Percentiles rank a stretch among this genome's conserved stretches.
These are phyloP conservation scores for Channa striata DNA, from an alignment of 2,797 vertebrate species.

Conservation along the genomic window DNA sequence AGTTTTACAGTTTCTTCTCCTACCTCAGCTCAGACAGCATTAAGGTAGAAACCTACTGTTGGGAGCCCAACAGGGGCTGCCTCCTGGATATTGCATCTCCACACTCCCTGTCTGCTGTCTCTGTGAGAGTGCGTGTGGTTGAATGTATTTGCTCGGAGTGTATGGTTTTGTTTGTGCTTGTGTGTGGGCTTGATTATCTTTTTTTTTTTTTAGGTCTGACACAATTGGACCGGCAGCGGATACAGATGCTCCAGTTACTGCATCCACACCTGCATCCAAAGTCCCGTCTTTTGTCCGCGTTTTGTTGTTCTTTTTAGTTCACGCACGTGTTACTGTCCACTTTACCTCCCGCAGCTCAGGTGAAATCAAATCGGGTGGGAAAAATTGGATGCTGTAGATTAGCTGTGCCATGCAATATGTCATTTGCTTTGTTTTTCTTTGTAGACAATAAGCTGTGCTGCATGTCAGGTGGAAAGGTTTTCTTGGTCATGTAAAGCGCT, in stretches of 20 bases:
- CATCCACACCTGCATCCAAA: conserved; percentile 12
- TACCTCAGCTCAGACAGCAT: conserved; percentile 34
- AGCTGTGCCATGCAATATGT: not conserved
- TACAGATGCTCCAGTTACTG: conserved; percentile 29
- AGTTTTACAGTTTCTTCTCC: conserved; percentile 46
- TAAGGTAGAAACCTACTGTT: conserved; percentile 47
- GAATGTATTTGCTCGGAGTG: conserved; percentile 25
- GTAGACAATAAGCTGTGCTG: not conserved
- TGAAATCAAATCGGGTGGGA: not conserved
- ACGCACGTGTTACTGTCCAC: no score
- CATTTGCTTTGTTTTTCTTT: not conserved
- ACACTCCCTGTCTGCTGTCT: conserved; percentile 20
- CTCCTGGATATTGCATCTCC: conserved; percentile 34
- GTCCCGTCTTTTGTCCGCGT: not conserved
- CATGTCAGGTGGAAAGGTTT: no score
- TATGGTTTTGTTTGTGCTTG: conserved; percentile 8
- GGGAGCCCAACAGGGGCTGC: conserved; percentile 33
- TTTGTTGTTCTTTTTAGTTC: no score
- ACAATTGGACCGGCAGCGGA: conserved; percentile 28
- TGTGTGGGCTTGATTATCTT: conserved; percentile 31
- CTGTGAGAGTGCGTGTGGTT: not conserved
- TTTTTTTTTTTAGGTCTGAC: conserved; percentile 17
- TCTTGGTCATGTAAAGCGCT: no score
- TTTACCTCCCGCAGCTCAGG: no score
- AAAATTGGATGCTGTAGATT: not conserved